Percentiles rank a stretch among this genome's conserved stretches.
Evolutionary conservation across 23 tunicate genomes (phyloP).

Genomic region (Halocynthia roretzi): DNA sequence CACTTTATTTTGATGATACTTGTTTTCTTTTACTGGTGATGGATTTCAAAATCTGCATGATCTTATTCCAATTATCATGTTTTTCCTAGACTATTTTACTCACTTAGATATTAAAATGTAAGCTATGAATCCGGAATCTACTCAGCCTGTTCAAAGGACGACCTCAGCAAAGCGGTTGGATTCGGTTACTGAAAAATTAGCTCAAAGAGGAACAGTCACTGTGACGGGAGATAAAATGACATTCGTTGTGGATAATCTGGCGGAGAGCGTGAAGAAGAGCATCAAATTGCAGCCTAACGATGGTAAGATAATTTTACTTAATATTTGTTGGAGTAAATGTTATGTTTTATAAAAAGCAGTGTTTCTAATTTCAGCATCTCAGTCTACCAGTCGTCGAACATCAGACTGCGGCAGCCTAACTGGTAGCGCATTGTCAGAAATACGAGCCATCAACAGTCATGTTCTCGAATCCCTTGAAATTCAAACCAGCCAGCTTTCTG

Average conservation of each 20-base stretch:
- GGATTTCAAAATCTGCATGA: too few species aligned
- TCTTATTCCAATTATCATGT: too few species aligned
- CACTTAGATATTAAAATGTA: too few species aligned
- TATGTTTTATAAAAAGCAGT: not conserved
- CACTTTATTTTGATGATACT: too few species aligned
- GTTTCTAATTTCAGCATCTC: not conserved
- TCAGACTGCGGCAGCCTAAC: not conserved
- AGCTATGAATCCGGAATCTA: too few species aligned
- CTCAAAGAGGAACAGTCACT: constrained; percentile 25
- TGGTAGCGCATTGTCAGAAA: not conserved
- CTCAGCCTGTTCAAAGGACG: too few species aligned
- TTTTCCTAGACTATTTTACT: too few species aligned
- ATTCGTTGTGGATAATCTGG: constrained; percentile 42
- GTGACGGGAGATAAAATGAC: constrained; percentile 31
- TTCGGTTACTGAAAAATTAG: constrained; percentile 7
- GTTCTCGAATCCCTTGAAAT: constrained; percentile 34
- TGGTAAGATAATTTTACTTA: not conserved
- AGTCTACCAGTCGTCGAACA: constrained; percentile 2
- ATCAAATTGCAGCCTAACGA: not conserved
- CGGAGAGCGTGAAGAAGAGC: constrained; percentile 17
- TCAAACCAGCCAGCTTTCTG: constrained; percentile 27
- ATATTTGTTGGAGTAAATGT: too few species aligned
- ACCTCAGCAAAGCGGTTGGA: not conserved
- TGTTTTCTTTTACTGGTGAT: too few species aligned
- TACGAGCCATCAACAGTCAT: constrained; percentile 24